Base-by-base conservation (phyloP, 2,797 vertebrate species). In the Hypotaenidia okinawae region DNA sequence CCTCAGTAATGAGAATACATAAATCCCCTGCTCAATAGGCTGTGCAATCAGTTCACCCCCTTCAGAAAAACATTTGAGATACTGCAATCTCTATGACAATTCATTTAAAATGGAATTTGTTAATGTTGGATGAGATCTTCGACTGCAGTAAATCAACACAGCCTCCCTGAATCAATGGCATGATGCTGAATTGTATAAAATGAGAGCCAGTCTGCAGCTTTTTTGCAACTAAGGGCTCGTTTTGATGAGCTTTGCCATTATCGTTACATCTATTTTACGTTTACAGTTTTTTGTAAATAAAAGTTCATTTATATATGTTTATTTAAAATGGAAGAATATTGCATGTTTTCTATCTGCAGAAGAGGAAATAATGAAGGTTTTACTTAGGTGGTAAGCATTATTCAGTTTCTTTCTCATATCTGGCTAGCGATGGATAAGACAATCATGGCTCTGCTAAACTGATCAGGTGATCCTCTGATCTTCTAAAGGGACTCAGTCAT, bases 91-190 rank as follows among this genome's bases (percentile, higher is more conserved):
- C 66, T 58, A 61, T 66, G 67, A 70, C 49, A 79, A 64, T 82
- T 89, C 32, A 47, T 81, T 93, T 90, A 66, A 67, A 90, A 64
- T 43, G 37, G 22, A 85, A 88, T 85, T 92, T 93, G 39, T 86
- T 87, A 70, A 58, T 58, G 32, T 25, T 88, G 72, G 54, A 75
- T 4, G 37, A 78, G 32, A 61, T 41, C 32, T 10, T 88, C 3
- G 5, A 5, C 61, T 72, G 35, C 41, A 68, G 37, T 81, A 85
- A 91, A 91, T 91, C 58, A 68, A 27, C 35, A 81, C 10, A 69
- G 3, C 9, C 54, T 64, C 27, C 25, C 33, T 51, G 76, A 91
- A 83, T 92, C 64, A 64, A 41, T 47, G 61, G 15, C 61, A 51
- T 72, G 63, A 63, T 35, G 32, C 28, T 49, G 51, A 83, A 61